phyloP scores from a whole-genome alignment of 2,797 vertebrate genomes.

The Clarias platycephalus region DNA sequence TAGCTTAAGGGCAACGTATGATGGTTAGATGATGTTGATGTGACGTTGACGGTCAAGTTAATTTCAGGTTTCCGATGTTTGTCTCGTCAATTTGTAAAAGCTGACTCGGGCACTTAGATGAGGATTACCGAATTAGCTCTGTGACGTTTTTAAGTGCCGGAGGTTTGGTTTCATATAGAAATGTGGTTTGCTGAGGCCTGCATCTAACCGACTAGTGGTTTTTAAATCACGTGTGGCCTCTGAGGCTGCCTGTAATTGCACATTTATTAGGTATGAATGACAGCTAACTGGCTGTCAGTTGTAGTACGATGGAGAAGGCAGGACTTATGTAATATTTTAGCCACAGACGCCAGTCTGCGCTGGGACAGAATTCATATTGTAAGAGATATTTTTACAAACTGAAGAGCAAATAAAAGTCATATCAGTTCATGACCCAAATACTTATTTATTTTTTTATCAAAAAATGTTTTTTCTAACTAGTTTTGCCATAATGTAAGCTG shows the following conservation, averaged over 20 bases:
- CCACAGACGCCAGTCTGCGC: not conserved
- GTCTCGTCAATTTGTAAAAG: not conserved
- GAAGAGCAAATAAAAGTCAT: not conserved
- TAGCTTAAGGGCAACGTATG: slow-evolving; percentile 14
- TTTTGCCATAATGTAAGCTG: not conserved
- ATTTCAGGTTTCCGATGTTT: not conserved
- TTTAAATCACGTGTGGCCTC: slow-evolving; percentile 18
- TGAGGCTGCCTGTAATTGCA: slow-evolving; percentile 5
- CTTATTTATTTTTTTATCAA: too few relatives aligned
- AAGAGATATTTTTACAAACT: not conserved
- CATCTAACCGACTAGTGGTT: slow-evolving; percentile 4
- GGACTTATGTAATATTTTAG: not conserved
- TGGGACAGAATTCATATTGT: not conserved
- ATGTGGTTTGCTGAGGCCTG: not conserved
- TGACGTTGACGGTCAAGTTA: not conserved
- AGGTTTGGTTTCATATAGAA: slow-evolving; percentile 5
- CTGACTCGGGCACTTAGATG: not conserved
- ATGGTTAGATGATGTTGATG: slow-evolving; percentile 9
- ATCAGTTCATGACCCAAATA: not conserved
- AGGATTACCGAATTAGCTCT: slow-evolving; percentile 3
- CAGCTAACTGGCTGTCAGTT: not conserved
- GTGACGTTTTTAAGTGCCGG: not conserved
- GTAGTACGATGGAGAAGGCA: not conserved
- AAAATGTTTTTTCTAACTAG: not conserved
- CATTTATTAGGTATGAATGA: slow-evolving; percentile 29